Base-by-base conservation (phyloP, 2,888 invertebrate species). In the Macaria liturata region DNA sequence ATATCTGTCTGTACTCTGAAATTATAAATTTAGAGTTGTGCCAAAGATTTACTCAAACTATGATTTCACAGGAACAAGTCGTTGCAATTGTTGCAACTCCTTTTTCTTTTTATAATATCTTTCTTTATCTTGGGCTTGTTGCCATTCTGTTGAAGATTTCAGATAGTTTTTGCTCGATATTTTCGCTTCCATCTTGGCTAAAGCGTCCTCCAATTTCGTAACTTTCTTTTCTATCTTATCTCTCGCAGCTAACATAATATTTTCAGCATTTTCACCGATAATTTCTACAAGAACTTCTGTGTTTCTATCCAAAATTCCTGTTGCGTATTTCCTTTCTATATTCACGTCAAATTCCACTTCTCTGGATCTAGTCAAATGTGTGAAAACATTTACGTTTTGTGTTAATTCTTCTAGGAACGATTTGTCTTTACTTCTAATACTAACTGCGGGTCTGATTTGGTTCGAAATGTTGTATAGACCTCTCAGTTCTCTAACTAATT, bases 381-480 rank as follows among this genome's bases (percentile, higher is more conserved):
- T 60, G 50, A 88, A 68, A 0, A 85, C 63, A 32, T 51, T 42
- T 58, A 77, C 70, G 64, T 91, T 91, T 0, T 72, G 73, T n/a
- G 74, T 65, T 9, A 94, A 62, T 47, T 88, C 75, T 0, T 66
- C 54, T 44, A 71, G 58, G 4, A 90, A 68, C 37, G 43, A 64
- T 1, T 70, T 49, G 53, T 90, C 79, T 8, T 42, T 64, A 9
- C 81, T 87, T 50, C 75, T 71, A 4, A 92, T 67, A 37, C 62
- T 64, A 34, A 81, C 70, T 0, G 66, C 66, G 0, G 93, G 93
- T 46, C 80, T 83, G 42, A 90, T 70, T 69, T 93, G 93, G 62
- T 92, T 93, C 0, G 93, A 84, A 43, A 94, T 90, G 61, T 88
- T 86, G 64, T 93, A 93, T 47, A 92, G 80, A 9, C 92, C 93